These are phyloP conservation scores for Linnaemya tessellans DNA, from an alignment of 2,888 invertebrate genomes.

Conservation along the genomic window DNA sequence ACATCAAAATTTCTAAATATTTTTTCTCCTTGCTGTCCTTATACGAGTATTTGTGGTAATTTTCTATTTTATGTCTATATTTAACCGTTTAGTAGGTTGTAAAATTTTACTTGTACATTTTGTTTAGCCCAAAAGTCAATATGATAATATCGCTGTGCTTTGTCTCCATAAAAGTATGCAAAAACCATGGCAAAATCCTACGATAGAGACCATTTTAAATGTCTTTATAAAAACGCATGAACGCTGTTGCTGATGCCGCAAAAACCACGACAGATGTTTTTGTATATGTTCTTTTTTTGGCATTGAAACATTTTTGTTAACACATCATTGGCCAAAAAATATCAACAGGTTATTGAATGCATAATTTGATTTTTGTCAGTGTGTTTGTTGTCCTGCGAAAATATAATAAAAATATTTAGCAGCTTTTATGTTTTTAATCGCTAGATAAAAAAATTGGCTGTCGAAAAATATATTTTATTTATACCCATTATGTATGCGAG, in stretches of 20 bases:
- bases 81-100: slow-evolving; percentile 61
- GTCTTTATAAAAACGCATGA: slow-evolving; percentile 18
- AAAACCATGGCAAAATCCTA: slow-evolving; percentile 43
- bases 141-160: slow-evolving; percentile 55
- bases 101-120: slow-evolving; percentile 6
- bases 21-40: slow-evolving; percentile 44
- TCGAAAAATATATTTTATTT: too few species aligned
- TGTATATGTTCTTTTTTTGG: background rate
- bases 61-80: slow-evolving; percentile 47
- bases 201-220: slow-evolving; percentile 46
- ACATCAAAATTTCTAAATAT: background rate
- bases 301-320: background rate
- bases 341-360: slow-evolving; percentile 20
- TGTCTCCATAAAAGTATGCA: background rate
- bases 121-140: slow-evolving; percentile 39
- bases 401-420: too few species aligned
- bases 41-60: slow-evolving; percentile 68
- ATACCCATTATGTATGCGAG: too few species aligned
- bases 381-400: too few species aligned
- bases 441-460: too few species aligned
- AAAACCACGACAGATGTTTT: slow-evolving; percentile 33
- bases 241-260: slow-evolving; percentile 8
- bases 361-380: background rate
- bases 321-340: background rate
- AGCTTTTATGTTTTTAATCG: too few species aligned